Conservation (phyloP, 2,113 vertebrate species). For the Aptenodytes forsteri region DNA sequence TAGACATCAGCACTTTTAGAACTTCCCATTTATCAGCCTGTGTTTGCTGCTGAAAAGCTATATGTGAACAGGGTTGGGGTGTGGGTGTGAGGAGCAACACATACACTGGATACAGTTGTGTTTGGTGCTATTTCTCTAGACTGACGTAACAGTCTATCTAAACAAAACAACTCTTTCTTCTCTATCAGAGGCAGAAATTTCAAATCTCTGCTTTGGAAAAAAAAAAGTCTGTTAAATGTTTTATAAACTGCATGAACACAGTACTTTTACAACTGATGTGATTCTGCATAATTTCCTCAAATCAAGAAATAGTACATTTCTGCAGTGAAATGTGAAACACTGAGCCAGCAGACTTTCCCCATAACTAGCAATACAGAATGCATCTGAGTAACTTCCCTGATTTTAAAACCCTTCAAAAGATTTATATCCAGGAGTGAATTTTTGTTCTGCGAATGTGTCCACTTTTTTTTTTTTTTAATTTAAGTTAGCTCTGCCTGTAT, state of each 20-base stretch:
- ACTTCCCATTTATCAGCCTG: background rate
- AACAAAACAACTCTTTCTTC: background rate
- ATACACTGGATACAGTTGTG: background rate
- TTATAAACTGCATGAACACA: background rate
- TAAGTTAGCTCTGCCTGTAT: background rate
- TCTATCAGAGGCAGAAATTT: background rate
- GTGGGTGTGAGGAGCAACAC: background rate
- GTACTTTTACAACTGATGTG: background rate
- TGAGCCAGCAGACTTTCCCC: background rate
- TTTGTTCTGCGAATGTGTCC: background rate
- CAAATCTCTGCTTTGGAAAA: background rate
- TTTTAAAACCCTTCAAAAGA: background rate
- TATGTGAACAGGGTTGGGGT: accelerated
- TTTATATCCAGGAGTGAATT: background rate
- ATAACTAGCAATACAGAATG: background rate
- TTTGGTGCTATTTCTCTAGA: background rate
- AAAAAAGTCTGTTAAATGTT: background rate
- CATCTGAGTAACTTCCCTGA: background rate
- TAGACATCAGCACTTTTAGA: background rate
- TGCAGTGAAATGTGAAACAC: background rate
- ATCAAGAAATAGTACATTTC: background rate
- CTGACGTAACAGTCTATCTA: background rate
- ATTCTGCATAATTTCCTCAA: constrained; percentile 6
- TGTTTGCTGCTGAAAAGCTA: background rate
- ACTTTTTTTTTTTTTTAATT: background rate